These are phyloP conservation scores for Octopus sinensis DNA, from an alignment of 1,140 invertebrate species.

Conservation along the genomic window DNA sequence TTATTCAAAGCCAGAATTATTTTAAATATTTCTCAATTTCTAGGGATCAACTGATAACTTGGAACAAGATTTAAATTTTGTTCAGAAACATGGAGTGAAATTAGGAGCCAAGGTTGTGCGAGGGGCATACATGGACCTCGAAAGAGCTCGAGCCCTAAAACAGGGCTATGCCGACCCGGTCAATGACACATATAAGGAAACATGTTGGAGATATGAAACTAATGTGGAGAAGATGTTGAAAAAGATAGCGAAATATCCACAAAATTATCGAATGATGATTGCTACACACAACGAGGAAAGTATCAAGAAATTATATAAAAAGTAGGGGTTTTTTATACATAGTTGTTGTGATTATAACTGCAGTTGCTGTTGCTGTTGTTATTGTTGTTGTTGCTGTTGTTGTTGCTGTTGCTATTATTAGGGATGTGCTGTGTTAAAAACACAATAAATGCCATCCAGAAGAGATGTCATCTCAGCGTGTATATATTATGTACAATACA, in stretches of 20 bases:
- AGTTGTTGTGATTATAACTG: no score
- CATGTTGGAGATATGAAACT: conserved; percentile 83
- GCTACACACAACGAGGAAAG: conserved; percentile 97
- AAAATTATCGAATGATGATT: conserved; percentile 86
- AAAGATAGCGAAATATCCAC: conserved; percentile 33
- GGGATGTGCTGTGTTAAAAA: no score
- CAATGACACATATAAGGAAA: conserved; percentile 85
- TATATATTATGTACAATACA: no score
- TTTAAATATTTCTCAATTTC: not conserved
- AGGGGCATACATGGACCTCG: conserved; percentile 95
- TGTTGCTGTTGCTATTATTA: no score
- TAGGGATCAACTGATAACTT: conserved; percentile 70
- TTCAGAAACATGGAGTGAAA: conserved; percentile 89
- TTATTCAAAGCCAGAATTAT: not conserved
- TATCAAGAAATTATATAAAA: conserved; percentile 85
- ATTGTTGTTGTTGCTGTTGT: no score
- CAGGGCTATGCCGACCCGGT: conserved; percentile 92
- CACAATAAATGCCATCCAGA: no score
- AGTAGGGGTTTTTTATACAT: conserved; percentile 60
- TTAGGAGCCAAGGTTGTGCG: conserved; percentile 96
- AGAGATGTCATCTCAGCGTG: no score
- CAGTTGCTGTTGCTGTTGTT: no score
- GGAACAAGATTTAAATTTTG: conserved; percentile 86
- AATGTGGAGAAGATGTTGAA: conserved; percentile 40
- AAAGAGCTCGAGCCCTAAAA: conserved; percentile 46